Percentiles rank a stretch among this genome's conserved stretches.
These are phyloP conservation scores for Deroplatys truncata DNA, from an alignment of 2,888 invertebrate species.

Conservation along the genomic window DNA sequence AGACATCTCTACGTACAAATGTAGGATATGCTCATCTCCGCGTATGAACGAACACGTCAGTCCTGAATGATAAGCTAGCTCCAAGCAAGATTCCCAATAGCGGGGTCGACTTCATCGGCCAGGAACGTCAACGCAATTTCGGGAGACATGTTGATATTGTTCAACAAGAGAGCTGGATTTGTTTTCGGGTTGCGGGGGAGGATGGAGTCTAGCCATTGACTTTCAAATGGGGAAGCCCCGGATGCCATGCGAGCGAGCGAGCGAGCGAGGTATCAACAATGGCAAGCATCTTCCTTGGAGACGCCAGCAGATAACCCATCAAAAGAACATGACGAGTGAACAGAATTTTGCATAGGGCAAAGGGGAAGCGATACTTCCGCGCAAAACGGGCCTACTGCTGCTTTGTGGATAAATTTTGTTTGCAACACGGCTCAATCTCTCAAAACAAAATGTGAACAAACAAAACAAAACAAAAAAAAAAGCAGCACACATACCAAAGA, in stretches of 20 bases:
- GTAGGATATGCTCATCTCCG: too few species aligned
- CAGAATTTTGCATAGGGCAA: not conserved
- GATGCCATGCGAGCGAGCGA: not conserved
- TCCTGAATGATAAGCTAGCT: not conserved
- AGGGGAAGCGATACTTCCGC: not conserved
- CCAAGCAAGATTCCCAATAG: not conserved
- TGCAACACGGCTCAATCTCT: too few species aligned
- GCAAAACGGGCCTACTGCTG: not conserved
- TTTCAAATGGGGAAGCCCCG: not conserved
- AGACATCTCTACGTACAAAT: too few species aligned
- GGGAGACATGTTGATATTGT: not conserved
- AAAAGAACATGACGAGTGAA: not conserved
- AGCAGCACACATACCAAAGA: too few species aligned
- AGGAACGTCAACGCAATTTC: not conserved
- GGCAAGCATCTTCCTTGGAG: not conserved
- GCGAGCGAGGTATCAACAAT: not conserved
- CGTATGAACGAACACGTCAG: too few species aligned
- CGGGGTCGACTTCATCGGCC: not conserved
- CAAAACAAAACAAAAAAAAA: too few species aligned
- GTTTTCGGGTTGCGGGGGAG: not conserved
- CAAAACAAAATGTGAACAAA: too few species aligned
- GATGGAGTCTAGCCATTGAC: not conserved
- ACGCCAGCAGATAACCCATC: not conserved
- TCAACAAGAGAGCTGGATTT: not conserved
- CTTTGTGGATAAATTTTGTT: not conserved